Conservation (phyloP, 2,888 invertebrate species). For the Drosophila histrio region DNA sequence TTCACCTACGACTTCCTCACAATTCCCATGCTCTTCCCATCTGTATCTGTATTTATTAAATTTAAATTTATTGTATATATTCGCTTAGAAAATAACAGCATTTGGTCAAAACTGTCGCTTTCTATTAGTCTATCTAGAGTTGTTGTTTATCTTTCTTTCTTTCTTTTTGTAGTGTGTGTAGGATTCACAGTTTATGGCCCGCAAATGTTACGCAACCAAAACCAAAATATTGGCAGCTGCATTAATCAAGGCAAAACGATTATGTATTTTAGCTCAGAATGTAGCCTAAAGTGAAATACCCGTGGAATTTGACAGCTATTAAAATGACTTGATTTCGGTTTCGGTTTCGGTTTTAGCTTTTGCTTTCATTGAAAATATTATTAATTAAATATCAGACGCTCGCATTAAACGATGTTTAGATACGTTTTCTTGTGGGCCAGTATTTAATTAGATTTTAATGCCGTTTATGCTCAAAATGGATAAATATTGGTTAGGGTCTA, state of each 20-base stretch:
- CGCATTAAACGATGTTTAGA: conserved; percentile 13
- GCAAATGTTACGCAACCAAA: conserved; percentile 64
- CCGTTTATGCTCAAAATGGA: conserved; percentile 46
- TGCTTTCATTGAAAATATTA: conserved; percentile 53
- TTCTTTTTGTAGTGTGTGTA: conserved; percentile 32
- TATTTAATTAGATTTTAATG: conserved; percentile 70
- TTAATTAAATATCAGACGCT: conserved; percentile 59
- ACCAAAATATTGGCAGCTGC: conserved; percentile 25
- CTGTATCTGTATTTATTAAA: conserved; percentile 31
- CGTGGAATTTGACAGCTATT: conserved; percentile 58
- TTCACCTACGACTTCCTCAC: not conserved
- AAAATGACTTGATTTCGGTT: conserved; percentile 46
- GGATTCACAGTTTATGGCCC: conserved; percentile 31
- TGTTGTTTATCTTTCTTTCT: not conserved
- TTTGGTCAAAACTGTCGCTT: conserved; percentile 25
- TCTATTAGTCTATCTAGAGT: conserved; percentile 44
- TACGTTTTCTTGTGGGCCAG: conserved; percentile 5
- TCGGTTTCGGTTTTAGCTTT: conserved; percentile 38
- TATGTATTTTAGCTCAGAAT: conserved; percentile 54
- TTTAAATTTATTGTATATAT: conserved; percentile 28
- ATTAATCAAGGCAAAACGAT: conserved; percentile 56
- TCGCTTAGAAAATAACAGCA: conserved; percentile 15
- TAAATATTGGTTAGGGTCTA: conserved; percentile 39
- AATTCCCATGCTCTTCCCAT: not conserved
- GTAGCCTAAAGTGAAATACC: conserved; percentile 60